phyloP scores from a whole-genome alignment of 2,113 vertebrate species.

The Sebastes schlegelii region DNA sequence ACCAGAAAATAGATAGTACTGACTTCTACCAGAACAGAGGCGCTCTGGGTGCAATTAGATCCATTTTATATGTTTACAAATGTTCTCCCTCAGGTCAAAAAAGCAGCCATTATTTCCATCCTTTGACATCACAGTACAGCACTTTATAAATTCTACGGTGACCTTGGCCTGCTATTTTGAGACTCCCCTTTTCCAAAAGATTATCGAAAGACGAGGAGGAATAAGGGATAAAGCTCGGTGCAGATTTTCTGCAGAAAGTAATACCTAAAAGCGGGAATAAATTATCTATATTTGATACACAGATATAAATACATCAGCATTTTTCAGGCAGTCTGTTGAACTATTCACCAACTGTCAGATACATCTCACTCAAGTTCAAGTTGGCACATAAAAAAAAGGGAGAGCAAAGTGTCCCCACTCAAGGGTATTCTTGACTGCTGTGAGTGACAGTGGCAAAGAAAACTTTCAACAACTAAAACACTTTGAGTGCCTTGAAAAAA shows the following conservation, averaged over 20 bases:
- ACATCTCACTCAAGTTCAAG: neutral
- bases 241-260: conserved; percentile 7
- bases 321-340: conserved; percentile 2
- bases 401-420: neutral
- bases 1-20: conserved; percentile 13
- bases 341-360: neutral
- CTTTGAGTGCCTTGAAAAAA: neutral
- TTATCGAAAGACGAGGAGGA: neutral
- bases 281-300: neutral
- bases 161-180: conserved; percentile 30
- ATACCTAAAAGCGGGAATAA: neutral
- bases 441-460: neutral
- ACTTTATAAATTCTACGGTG: neutral
- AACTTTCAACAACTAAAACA: neutral
- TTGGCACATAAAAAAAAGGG: neutral
- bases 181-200: neutral
- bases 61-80: conserved; percentile 10
- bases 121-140: conserved; percentile 7
- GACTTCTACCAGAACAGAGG: conserved; percentile 10
- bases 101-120: conserved; percentile 9
- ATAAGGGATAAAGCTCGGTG: neutral
- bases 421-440: neutral
- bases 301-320: neutral
- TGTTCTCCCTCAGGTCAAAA: conserved; percentile 11
- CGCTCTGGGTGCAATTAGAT: conserved; percentile 9